Percentiles rank a stretch among this genome's conserved stretches.
phyloP scores from a whole-genome alignment of 2,888 invertebrate species.

The Ophioninae sp. region DNA sequence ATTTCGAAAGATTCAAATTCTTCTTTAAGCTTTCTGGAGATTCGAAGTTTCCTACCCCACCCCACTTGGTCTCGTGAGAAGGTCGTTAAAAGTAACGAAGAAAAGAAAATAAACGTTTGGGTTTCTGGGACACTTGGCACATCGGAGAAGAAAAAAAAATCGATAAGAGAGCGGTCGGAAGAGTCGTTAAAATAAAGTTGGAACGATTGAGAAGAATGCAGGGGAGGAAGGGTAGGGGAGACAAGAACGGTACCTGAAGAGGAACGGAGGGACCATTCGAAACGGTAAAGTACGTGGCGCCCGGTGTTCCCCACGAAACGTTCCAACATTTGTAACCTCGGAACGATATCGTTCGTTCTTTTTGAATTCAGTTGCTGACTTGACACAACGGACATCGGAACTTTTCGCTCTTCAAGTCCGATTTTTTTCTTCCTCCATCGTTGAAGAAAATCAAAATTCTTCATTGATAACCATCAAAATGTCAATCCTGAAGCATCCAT shows the following conservation, averaged over 20 bases:
- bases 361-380: constrained; percentile 49
- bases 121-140: constrained; percentile 5
- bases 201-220: constrained; percentile 51
- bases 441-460: constrained; percentile 6
- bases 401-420: neutral
- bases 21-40: too few species aligned
- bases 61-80: too few species aligned
- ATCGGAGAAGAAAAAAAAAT: constrained; percentile 13
- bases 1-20: too few species aligned
- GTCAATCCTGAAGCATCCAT: neutral
- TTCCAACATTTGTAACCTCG: constrained; percentile 19
- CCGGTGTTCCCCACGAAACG: constrained; percentile 30
- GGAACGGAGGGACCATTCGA: constrained; percentile 54
- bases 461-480: constrained; percentile 6
- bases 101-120: neutral
- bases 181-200: constrained; percentile 26
- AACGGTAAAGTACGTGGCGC: constrained; percentile 53
- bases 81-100: too few species aligned
- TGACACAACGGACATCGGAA: constrained; percentile 43
- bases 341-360: constrained; percentile 1
- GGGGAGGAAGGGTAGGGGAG: constrained; percentile 44
- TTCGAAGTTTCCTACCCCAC: too few species aligned
- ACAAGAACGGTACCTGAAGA: constrained; percentile 53
- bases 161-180: constrained; percentile 2
- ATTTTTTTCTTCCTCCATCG: neutral